A percentile compares a stretch with the other conserved stretches of the same genome.
Evolutionary conservation across 2,888 invertebrate genomes (phyloP).

Genomic region (Mechanitis messenoides): DNA sequence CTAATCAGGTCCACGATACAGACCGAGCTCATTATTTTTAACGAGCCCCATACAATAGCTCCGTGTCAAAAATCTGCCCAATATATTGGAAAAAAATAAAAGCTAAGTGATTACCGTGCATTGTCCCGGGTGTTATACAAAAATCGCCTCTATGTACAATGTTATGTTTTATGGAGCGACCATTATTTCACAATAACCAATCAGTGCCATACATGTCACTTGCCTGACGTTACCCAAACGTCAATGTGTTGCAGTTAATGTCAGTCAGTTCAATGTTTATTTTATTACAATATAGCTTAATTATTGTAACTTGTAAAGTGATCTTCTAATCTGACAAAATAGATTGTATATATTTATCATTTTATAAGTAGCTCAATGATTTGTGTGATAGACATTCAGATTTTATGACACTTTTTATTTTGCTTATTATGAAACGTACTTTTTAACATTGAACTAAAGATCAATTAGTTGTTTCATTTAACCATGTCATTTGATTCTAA

Average conservation of each 20-base stretch:
- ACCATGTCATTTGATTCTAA: too few species aligned
- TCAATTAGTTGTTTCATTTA: too few species aligned
- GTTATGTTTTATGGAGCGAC: slow-evolving; percentile 44
- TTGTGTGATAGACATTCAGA: too few species aligned
- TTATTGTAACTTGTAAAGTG: not conserved
- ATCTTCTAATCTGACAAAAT: slow-evolving; percentile 6
- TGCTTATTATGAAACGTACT: too few species aligned
- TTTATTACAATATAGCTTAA: not conserved
- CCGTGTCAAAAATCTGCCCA: slow-evolving; percentile 61
- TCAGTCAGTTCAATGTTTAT: slow-evolving; percentile 28
- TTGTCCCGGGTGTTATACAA: slow-evolving; percentile 32
- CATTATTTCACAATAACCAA: slow-evolving; percentile 72
- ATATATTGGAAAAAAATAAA: slow-evolving; percentile 56
- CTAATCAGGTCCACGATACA: slow-evolving; percentile 38
- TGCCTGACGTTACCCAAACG: slow-evolving; percentile 57
- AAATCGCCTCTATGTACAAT: slow-evolving; percentile 34
- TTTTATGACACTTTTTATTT: too few species aligned
- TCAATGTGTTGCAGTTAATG: slow-evolving; percentile 32
- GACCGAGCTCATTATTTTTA: slow-evolving; percentile 70
- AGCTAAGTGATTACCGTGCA: slow-evolving; percentile 51
- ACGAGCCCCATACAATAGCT: slow-evolving; percentile 51
- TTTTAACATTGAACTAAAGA: too few species aligned
- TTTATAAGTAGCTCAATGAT: not conserved
- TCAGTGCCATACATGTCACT: slow-evolving; percentile 66
- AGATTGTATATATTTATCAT: not conserved